Evolutionary conservation across 2,113 vertebrate species (phyloP), one percentile per base, ranked within the genome.

Genomic region (Empidonax traillii): DNA sequence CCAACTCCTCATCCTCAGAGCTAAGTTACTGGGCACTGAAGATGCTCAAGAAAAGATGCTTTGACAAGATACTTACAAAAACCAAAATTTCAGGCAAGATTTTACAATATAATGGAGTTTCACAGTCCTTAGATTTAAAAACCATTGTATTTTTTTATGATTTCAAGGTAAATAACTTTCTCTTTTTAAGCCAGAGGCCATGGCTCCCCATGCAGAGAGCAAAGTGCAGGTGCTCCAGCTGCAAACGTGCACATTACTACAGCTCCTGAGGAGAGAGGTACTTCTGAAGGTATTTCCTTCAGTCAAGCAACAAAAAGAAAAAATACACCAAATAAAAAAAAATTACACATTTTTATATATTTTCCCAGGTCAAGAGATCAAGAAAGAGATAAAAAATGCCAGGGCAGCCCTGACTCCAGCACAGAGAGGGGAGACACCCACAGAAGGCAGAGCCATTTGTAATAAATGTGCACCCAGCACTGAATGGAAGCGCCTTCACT

Each of bases 141-240:
- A 30, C 37, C 13, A 10, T 11, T 9, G 53, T 43, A 46, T 35
- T 58, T 49, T 69, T 62, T 71, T 27, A 85, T 12, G 9, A 85
- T 79, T 91, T 90, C 59, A 69, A 85, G 75, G 76, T 20, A 85
- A 93, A 22, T 83, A 82, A 67, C 21, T 67, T 66, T 31, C 18
- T 85, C 79, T 85, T 89, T 72, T 89, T 25, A 87, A 75, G 68
- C 16, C 52, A 72, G 53, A 82, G 75, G 75, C 63, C 90, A 73
- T 0, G 2, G 58, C 75, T 93, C 53, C 62, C 87, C 12, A 20
- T 3, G 59, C 30, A 82, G 47, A 79, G 59, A 83, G 84, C 68
- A 47, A 91, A 87, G 44, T 28, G 33, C 59, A 59, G 22, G 35
- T 0, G 4, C 33, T 22, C 0, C 1, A 72, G 78, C 74, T 43